Conservation (phyloP, 92 coral and sea anemone genomes). For the Phenganax subtilis region DNA sequence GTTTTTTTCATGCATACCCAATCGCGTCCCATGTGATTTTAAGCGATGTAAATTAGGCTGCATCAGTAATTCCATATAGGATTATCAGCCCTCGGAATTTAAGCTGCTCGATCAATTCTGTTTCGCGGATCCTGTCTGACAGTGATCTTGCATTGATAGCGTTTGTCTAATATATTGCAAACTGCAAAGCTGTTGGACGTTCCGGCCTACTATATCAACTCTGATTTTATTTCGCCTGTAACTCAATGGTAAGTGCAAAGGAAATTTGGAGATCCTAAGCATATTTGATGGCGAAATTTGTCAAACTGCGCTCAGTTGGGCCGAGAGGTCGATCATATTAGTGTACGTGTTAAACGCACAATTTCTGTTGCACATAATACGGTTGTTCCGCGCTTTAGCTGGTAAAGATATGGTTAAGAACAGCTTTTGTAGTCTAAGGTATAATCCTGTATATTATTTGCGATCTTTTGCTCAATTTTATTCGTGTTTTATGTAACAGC, state of each 20-base stretch:
- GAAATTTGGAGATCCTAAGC: neutral
- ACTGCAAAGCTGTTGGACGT: conserved; percentile 19
- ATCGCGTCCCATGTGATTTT: neutral
- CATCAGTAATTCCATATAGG: neutral
- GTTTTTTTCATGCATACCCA: neutral
- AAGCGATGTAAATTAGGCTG: conserved; percentile 16
- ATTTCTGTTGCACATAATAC: neutral
- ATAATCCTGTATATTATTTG: neutral
- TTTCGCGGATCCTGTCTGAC: neutral
- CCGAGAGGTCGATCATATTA: neutral
- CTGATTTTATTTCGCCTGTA: neutral
- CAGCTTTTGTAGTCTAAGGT: neutral
- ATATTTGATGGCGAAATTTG: neutral
- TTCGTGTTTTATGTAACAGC: conserved; percentile 3
- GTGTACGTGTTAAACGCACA: neutral
- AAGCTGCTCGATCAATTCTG: neutral
- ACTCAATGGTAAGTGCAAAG: conserved; percentile 16
- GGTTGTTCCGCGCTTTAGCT: neutral
- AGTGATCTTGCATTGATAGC: neutral
- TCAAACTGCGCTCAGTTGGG: neutral
- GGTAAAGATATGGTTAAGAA: neutral
- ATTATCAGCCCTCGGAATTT: conserved; percentile 21
- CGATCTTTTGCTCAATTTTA: neutral
- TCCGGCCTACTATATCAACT: neutral
- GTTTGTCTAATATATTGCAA: neutral